Percentiles rank a stretch among this genome's conserved stretches.
Conservation (phyloP, 2,888 invertebrate genomes). For the Lasius fuliginosus region DNA sequence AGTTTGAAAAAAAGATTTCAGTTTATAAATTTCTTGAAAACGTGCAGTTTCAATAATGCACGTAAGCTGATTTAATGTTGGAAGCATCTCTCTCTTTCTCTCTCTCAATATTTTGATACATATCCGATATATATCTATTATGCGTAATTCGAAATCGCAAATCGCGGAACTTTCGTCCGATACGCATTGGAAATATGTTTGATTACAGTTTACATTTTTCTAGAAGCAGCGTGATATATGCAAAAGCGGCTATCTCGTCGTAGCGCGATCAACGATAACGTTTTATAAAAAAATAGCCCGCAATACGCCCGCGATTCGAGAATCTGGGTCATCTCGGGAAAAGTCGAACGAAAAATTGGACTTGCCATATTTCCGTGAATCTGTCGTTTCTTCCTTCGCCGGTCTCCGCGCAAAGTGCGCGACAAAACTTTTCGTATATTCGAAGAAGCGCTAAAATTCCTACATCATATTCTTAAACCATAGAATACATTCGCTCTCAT, state of each 20-base stretch:
- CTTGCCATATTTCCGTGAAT: slow-evolving; percentile 53
- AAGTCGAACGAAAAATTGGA: slow-evolving; percentile 57
- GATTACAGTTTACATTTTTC: slow-evolving; percentile 43
- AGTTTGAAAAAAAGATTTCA: background rate
- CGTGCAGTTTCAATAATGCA: background rate
- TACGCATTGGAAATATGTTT: slow-evolving; percentile 39
- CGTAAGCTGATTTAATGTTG: background rate
- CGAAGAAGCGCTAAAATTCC: slow-evolving; percentile 63
- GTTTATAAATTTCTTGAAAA: background rate
- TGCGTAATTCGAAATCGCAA: background rate
- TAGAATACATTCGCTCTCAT: background rate
- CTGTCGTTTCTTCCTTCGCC: slow-evolving; percentile 48
- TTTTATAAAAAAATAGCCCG: slow-evolving; percentile 58
- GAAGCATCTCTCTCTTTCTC: background rate
- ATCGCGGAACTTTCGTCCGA: background rate
- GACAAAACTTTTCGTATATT: slow-evolving; percentile 60
- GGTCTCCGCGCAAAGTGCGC: slow-evolving; percentile 29
- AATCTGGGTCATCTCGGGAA: slow-evolving; percentile 56
- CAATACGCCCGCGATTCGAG: slow-evolving; percentile 59
- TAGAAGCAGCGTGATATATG: slow-evolving; percentile 20
- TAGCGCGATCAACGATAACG: slow-evolving; percentile 57
- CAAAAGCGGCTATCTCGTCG: slow-evolving; percentile 39
- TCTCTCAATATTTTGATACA: background rate
- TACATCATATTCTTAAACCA: background rate
- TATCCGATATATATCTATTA: slow-evolving; percentile 3